A percentile compares a stretch with the other conserved stretches of the same genome.
Evolutionary conservation across 1,140 invertebrate species (phyloP).

Genomic region (Mesaphorura yosii): DNA sequence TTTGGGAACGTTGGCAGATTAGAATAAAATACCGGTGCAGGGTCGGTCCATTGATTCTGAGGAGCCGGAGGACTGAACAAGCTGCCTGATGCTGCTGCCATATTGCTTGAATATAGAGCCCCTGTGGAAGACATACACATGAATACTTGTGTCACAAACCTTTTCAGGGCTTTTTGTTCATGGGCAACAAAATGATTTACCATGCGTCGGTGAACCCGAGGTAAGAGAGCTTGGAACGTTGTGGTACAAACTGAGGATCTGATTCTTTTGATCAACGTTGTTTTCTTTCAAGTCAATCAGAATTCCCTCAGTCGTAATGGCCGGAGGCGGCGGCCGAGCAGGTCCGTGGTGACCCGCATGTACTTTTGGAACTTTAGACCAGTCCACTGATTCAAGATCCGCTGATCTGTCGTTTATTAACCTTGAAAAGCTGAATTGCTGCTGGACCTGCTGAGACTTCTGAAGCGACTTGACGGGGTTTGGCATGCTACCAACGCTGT

Average conservation of each 20-base stretch:
- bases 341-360: conserved; percentile 1
- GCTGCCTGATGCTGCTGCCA: no score
- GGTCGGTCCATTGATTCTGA: neutral
- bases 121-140: no score
- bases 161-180: no score
- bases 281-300: conserved; percentile 22
- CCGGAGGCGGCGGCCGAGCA: neutral
- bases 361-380: no score
- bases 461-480: conserved; percentile 22
- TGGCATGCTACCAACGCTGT: conserved; percentile 54
- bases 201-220: neutral
- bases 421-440: conserved; percentile 40
- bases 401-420: conserved; percentile 37
- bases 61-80: no score
- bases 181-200: neutral
- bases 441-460: conserved; percentile 31
- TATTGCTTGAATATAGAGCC: no score
- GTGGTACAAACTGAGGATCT: neutral
- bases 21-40: conserved; percentile 6
- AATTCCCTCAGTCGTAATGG: conserved; percentile 13
- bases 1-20: conserved; percentile 5
- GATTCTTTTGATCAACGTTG: neutral
- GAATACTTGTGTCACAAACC: no score
- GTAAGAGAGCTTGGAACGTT: neutral
- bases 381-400: no score